Conservation (phyloP, 37 sponge, comb jelly and placozoan genomes). For the Agelas oroides region DNA sequence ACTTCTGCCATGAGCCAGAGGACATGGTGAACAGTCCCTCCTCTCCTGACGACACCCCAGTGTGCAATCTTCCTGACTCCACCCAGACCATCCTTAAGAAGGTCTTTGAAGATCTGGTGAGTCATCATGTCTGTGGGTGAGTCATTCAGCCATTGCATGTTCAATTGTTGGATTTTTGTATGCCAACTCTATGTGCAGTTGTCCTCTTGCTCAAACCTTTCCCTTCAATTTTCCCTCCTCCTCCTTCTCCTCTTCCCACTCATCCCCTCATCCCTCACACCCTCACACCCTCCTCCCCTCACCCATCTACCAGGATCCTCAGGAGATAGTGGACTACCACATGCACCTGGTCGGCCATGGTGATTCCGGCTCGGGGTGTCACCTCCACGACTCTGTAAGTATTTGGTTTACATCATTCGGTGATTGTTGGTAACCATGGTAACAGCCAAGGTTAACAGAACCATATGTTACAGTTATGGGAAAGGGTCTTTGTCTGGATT, state of each 20-base stretch:
- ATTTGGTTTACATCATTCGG: too few species aligned
- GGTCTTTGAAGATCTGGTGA: constrained; percentile 66
- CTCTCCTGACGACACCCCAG: background rate
- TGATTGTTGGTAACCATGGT: too few species aligned
- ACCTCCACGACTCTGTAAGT: constrained; percentile 62
- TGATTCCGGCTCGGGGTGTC: constrained; percentile 74
- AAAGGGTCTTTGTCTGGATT: too few species aligned
- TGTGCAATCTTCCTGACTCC: constrained; percentile 31
- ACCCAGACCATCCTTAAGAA: constrained; percentile 40
- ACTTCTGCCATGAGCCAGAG: constrained; percentile 74
- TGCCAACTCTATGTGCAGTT: background rate
- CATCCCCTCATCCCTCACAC: too few species aligned
- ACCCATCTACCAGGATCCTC: constrained; percentile 42
- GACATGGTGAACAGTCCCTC: constrained; percentile 54
- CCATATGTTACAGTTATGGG: too few species aligned
- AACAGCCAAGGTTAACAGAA: too few species aligned
- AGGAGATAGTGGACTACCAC: constrained; percentile 88
- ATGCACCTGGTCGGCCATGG: constrained; percentile 88
- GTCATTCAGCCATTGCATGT: background rate
- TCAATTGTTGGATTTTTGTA: background rate
- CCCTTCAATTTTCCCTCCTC: too few species aligned
- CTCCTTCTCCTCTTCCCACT: too few species aligned
- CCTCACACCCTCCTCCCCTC: background rate
- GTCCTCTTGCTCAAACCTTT: too few species aligned
- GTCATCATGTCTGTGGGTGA: background rate